Evolutionary conservation across 1,140 invertebrate genomes (phyloP), one percentile per base, ranked within the genome.

Genomic region (Drosophila ananassae): DNA sequence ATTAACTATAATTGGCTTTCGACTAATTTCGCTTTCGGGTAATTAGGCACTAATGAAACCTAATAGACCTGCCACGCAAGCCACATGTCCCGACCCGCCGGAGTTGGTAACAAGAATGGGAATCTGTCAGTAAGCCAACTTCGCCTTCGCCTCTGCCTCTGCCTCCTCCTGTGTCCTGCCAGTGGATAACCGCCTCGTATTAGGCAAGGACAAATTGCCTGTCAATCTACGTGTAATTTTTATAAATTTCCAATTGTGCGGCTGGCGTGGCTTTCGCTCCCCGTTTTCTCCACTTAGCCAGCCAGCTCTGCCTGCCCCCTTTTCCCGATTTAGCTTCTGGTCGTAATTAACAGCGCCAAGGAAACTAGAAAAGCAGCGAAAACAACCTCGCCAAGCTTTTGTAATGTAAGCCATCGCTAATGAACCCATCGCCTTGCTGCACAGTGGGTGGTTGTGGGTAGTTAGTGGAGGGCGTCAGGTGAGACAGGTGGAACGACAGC

Each of bases 221-320:
- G 83, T 89, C 82, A 87, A 87, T 87, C 79, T 82, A 89, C 83
- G 72, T 89, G 83, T 87, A 89, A 87, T 81, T 87, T 87, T 89
- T 87, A 89, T 87, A 87, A 87, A 87, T 89, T 89, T 82, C 64
- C 83, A 87, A 77, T 52, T 60, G 61, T 53, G 60, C 47, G 53
- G 28, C 62, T 50, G 61, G 59, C 61, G 41, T 39, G 44, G 17
- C 44, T 44, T 24, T 37, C 34, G 3, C 34, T 10, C 10, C 34
- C 34, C 10, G n/a, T 12, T 37, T 58, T 41, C 39, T 24, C 55
- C 13, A 17, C 37, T 21, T 13, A 6, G 46, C 10, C 13, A 37
- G 50, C 10, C 7, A n/a, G 10, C 12, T 32, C 74, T 21, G 25
- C 1, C 7, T 32, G 24, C 50, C 63, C 52, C 13, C 32, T 37